These are phyloP conservation scores for Heliopora coerulea DNA, from an alignment of 92 coral and sea anemone genomes.

Conservation along the genomic window DNA sequence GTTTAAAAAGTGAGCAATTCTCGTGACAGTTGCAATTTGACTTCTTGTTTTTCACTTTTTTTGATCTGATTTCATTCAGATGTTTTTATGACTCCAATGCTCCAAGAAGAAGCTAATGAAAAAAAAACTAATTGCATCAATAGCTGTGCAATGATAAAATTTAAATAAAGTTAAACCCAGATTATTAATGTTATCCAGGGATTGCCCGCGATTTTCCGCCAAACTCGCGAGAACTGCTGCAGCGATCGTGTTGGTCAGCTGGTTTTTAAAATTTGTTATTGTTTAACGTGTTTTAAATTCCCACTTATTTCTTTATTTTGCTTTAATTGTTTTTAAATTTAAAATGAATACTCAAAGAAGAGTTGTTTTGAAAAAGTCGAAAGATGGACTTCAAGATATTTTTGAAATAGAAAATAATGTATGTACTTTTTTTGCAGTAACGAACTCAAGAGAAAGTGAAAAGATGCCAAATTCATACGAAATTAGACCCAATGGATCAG, in stretches of 20 bases:
- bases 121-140: no score
- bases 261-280: background rate
- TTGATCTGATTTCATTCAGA: no score
- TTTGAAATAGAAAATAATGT: conserved; percentile 83
- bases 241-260: conserved; percentile 2
- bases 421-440: conserved; percentile 2
- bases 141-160: no score
- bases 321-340: background rate
- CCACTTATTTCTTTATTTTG: background rate
- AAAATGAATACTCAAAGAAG: conserved; percentile 57
- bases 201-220: background rate
- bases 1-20: no score
- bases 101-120: no score
- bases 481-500: no score
- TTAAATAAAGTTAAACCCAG: no score
- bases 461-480: background rate
- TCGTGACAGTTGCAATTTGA: no score
- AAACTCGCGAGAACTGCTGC: background rate
- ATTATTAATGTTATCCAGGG: no score
- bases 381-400: conserved; percentile 52
- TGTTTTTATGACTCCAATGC: no score
- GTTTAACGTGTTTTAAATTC: conserved; percentile 11
- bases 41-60: no score
- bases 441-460: background rate
- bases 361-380: conserved; percentile 62